A percentile compares a stretch with the other conserved stretches of the same genome.
Evolutionary conservation across 2,797 vertebrate genomes (phyloP).

Genomic region (Rousettus madagascariensis): DNA sequence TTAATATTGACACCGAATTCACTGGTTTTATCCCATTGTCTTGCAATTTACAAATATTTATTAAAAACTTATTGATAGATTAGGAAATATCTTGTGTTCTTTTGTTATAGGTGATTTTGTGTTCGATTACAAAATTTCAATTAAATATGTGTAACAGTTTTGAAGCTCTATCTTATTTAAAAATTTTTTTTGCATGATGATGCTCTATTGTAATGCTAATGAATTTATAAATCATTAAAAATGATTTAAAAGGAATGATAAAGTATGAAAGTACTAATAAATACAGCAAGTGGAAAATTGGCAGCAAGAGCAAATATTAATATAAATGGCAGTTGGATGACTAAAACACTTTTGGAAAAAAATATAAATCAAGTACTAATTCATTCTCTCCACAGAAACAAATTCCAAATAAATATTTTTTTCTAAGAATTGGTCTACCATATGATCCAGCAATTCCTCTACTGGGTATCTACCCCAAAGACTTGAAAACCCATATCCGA

Average conservation of each 20-base stretch:
- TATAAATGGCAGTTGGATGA: neutral
- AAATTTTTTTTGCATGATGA: no score
- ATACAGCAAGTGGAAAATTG: neutral
- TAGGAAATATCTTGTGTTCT: neutral
- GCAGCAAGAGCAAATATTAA: constrained; percentile 26
- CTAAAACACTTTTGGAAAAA: neutral
- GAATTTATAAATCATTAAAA: constrained; percentile 39
- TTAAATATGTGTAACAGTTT: neutral
- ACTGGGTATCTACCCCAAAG: no score
- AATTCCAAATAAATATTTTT: neutral
- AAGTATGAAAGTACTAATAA: constrained; percentile 28
- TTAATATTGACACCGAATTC: neutral
- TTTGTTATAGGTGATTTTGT: neutral
- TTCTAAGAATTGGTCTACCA: no score
- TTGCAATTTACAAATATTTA: neutral
- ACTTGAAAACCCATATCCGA: no score
- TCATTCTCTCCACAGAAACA: neutral
- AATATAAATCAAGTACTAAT: neutral
- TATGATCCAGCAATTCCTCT: no score
- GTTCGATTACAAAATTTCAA: neutral
- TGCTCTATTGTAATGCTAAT: constrained; percentile 34
- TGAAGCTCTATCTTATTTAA: neutral
- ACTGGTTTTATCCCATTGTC: neutral
- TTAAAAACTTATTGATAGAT: neutral
- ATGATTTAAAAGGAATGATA: constrained; percentile 21